These are phyloP conservation scores for Pseudois nayaur DNA, from an alignment of 2,113 vertebrate genomes.

Conservation along the genomic window DNA sequence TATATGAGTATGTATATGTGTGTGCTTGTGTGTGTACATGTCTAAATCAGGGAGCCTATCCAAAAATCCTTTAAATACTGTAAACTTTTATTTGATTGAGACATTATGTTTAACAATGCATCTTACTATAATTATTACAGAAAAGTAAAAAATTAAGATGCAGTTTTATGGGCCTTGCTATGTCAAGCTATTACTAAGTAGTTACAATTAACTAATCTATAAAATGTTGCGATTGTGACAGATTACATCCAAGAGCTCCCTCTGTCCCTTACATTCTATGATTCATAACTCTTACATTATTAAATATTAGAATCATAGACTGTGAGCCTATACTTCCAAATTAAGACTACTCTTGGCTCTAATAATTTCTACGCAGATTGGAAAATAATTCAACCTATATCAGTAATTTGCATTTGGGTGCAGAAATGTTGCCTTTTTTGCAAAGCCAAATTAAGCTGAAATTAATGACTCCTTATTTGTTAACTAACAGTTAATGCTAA, in stretches of 20 bases:
- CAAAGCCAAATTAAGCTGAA: not conserved
- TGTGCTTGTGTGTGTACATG: not conserved
- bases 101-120: not conserved
- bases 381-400: not conserved
- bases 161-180: not conserved
- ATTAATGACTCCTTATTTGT: not conserved
- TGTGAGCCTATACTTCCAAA: not conserved
- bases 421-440: not conserved
- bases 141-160: constrained; percentile 11
- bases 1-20: not conserved
- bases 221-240: not conserved
- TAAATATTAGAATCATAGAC: not conserved
- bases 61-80: not conserved
- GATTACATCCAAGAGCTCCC: not conserved
- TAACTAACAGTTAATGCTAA: not conserved
- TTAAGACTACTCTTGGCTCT: not conserved
- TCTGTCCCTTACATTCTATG: not conserved
- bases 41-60: not conserved
- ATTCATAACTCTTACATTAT: not conserved
- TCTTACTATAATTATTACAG: not conserved
- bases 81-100: constrained; percentile 7
- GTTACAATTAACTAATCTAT: not conserved
- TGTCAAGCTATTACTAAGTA: not conserved
- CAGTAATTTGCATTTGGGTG: not conserved
- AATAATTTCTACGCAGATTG: not conserved